Conservation (phyloP, 2,113 vertebrate genomes). For the Zosterops lateralis region DNA sequence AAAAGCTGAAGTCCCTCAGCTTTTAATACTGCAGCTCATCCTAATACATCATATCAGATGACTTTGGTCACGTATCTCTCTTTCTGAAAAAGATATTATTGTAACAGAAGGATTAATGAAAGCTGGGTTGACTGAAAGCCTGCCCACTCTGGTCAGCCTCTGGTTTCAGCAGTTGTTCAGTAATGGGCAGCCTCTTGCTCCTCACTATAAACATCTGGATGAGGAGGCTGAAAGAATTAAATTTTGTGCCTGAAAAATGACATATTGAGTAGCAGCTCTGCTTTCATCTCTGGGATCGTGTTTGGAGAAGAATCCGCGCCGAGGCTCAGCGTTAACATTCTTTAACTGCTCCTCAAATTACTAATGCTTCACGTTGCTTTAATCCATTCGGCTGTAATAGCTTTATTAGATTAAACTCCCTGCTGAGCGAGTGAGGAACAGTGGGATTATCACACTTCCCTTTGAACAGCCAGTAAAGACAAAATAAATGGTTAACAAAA, state of each 20-base stretch:
- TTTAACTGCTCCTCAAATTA: constrained; percentile 73
- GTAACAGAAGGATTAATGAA: constrained; percentile 22
- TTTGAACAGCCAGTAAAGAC: constrained; percentile 75
- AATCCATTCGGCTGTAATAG: constrained; percentile 69
- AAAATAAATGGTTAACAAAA: constrained; percentile 78
- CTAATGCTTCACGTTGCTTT: constrained; percentile 74
- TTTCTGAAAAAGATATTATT: background rate
- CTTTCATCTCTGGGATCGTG: constrained; percentile 61
- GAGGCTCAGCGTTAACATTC: constrained; percentile 65
- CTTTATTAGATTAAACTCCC: constrained; percentile 79
- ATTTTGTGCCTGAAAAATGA: constrained; percentile 58
- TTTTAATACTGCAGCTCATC: background rate
- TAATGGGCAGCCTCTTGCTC: constrained; percentile 24
- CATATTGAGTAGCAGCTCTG: constrained; percentile 46
- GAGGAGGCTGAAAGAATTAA: constrained; percentile 52
- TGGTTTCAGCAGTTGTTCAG: constrained; percentile 34
- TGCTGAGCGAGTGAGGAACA: constrained; percentile 66
- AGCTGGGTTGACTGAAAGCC: background rate
- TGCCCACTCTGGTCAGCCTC: background rate
- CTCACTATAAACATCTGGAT: constrained; percentile 48
- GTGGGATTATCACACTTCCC: constrained; percentile 76
- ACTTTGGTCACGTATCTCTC: background rate
- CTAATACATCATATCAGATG: background rate
- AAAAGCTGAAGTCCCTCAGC: background rate
- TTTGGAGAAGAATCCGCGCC: constrained; percentile 60